Evolutionary conservation across 1,140 invertebrate species (phyloP).

Genomic region (Scaptomyza graminum): DNA sequence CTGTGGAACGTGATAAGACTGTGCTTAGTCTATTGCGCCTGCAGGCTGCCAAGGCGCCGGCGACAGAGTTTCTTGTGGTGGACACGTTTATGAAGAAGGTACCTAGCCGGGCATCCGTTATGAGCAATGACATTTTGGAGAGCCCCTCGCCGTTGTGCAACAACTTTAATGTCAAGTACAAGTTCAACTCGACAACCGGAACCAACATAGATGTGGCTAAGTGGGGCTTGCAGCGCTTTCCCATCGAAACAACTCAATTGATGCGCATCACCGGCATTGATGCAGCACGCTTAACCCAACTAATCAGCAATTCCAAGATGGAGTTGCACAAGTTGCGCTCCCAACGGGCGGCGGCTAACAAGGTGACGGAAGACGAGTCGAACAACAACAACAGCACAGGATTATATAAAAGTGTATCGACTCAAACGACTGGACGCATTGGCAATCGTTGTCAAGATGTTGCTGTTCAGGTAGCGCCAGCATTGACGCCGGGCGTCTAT

Average conservation of each 20-base stretch:
- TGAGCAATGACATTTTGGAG: conserved; percentile 36
- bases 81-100: conserved; percentile 49
- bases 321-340: conserved; percentile 36
- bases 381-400: not conserved
- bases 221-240: conserved; percentile 57
- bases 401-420: conserved; percentile 32
- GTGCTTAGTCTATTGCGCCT: conserved; percentile 15
- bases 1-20: conserved; percentile 26
- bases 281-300: conserved; percentile 35
- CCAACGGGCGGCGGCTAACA: conserved; percentile 10
- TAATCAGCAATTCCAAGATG: conserved; percentile 36
- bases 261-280: conserved; percentile 50
- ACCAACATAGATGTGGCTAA: conserved; percentile 42
- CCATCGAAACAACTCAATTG: conserved; percentile 31
- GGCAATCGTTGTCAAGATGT: conserved; percentile 5
- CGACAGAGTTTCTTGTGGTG: conserved; percentile 47
- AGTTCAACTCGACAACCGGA: conserved; percentile 55
- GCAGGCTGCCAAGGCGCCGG: conserved; percentile 10
- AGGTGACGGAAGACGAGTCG: conserved; percentile 21
- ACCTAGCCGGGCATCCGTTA: conserved; percentile 24
- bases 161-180: conserved; percentile 61
- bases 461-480: conserved; percentile 25
- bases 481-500: not conserved
- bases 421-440: conserved; percentile 32
- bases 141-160: conserved; percentile 62